phyloP scores from a whole-genome alignment of 2,888 invertebrate species.

The Holacanthella duospinosa region DNA sequence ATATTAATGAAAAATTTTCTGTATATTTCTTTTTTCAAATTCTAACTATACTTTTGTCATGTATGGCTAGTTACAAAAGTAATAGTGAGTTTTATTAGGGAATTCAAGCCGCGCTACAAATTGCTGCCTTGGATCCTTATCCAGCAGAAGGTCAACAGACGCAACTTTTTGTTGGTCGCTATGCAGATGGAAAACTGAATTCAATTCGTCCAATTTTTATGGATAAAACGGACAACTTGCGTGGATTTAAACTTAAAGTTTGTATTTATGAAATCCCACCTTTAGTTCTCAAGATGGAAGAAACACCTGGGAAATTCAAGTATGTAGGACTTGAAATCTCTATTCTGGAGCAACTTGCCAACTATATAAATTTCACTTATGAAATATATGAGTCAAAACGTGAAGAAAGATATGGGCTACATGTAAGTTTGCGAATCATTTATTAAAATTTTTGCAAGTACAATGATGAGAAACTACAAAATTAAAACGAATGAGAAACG shows the following conservation, averaged over 20 bases:
- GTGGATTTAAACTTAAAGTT: slow-evolving; percentile 24
- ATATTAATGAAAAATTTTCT: background rate
- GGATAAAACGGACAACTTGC: slow-evolving; percentile 33
- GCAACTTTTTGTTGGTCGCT: slow-evolving; percentile 31
- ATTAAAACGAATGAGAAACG: too few relatives aligned
- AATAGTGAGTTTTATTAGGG: background rate
- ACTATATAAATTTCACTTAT: slow-evolving; percentile 32
- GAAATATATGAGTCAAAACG: slow-evolving; percentile 29
- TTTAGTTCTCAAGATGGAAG: slow-evolving; percentile 28
- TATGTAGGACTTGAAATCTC: slow-evolving; percentile 31
- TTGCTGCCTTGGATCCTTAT: slow-evolving; percentile 34
- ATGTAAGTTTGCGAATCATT: too few relatives aligned
- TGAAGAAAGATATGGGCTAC: slow-evolving; percentile 26
- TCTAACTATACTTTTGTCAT: background rate
- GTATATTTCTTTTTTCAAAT: background rate
- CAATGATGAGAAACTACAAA: too few relatives aligned
- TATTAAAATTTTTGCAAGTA: too few relatives aligned
- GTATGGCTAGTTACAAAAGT: background rate
- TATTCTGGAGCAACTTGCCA: slow-evolving; percentile 28
- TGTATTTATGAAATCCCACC: slow-evolving; percentile 35
- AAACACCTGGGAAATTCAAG: slow-evolving; percentile 15
- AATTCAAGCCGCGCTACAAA: slow-evolving; percentile 21
- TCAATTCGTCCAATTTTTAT: slow-evolving; percentile 25
- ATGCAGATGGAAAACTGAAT: slow-evolving; percentile 19
- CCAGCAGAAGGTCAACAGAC: slow-evolving; percentile 29